phyloP scores from a whole-genome alignment of 1,140 invertebrate species.

The Macrobrachium rosenbergii region DNA sequence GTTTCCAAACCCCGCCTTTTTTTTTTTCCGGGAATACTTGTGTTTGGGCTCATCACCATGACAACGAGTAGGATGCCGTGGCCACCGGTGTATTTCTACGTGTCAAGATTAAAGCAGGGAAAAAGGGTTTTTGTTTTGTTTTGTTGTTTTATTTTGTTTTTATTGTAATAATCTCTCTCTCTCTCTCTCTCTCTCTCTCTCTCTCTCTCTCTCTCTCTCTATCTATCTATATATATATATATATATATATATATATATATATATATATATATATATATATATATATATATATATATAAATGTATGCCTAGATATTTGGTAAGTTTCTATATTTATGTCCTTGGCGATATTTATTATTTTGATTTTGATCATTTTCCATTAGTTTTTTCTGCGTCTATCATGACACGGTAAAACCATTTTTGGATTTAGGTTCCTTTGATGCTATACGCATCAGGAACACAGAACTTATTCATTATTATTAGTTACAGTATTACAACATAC shows the following conservation, averaged over 20 bases:
- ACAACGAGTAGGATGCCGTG: no score
- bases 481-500: no score
- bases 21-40: no score
- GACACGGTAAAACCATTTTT: no score
- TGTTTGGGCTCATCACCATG: no score
- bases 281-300: conserved; percentile 1
- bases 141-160: not conserved
- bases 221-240: conserved; percentile 8
- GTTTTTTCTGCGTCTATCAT: no score
- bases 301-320: not conserved
- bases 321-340: not conserved
- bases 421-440: no score
- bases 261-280: conserved; percentile 5
- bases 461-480: no score
- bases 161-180: not conserved
- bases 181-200: conserved; percentile 16
- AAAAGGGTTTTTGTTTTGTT: not conserved
- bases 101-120: not conserved
- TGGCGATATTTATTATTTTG: not conserved
- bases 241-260: not conserved
- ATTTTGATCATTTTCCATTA: no score
- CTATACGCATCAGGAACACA: no score
- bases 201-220: conserved; percentile 20
- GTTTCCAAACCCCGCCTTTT: no score
- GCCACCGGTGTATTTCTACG: no score